Percentiles rank a stretch among this genome's conserved stretches.
Evolutionary conservation across 2,113 vertebrate species (phyloP).

Genomic region (Rhineura floridana): DNA sequence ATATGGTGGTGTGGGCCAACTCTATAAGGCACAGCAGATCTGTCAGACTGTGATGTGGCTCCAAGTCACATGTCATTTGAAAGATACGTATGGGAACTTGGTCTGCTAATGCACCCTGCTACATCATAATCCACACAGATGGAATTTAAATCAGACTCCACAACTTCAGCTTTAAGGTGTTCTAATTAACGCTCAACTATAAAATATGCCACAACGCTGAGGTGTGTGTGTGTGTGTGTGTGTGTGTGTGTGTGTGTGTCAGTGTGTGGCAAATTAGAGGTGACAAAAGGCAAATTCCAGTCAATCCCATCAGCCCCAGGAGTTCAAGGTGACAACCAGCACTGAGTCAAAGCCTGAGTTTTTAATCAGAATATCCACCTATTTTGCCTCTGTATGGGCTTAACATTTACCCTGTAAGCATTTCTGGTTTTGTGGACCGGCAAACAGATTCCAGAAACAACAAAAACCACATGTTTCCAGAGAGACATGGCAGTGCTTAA

Average conservation of each 20-base stretch:
- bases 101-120: conserved; percentile 38
- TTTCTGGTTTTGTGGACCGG: conserved; percentile 28
- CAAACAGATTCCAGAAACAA: conserved; percentile 43
- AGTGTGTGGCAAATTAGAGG: conserved; percentile 9
- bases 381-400: conserved; percentile 27
- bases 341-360: neutral
- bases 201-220: conserved; percentile 36
- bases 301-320: neutral
- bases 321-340: conserved; percentile 33
- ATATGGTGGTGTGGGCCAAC: conserved; percentile 4
- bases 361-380: conserved; percentile 37
- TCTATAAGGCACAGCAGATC: conserved; percentile 24
- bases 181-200: conserved; percentile 40
- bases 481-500: conserved; percentile 1
- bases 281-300: conserved; percentile 15
- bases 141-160: conserved; percentile 54
- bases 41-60: conserved; percentile 22
- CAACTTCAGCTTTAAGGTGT: conserved; percentile 45
- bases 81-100: neutral
- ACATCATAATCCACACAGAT: conserved; percentile 46
- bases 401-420: conserved; percentile 46
- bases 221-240: rapidly evolving
- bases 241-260: no score
- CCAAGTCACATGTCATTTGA: conserved; percentile 26
- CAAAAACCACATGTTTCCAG: conserved; percentile 37